Percentiles rank a stretch among this genome's conserved stretches.
Conservation (phyloP, 23 tunicate genomes). For the Botrylloides violaceus region DNA sequence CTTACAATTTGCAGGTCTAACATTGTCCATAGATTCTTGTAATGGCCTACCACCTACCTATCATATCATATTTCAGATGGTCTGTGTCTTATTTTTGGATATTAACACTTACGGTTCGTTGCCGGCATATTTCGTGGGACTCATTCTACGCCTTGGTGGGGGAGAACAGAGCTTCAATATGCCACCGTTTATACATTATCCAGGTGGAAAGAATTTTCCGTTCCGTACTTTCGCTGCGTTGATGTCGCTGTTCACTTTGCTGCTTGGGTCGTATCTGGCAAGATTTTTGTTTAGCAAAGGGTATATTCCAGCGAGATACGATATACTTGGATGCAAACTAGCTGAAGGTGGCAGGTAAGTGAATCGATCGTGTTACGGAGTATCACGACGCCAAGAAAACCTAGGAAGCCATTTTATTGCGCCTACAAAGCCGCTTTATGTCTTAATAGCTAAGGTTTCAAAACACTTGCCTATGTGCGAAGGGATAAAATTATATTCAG, state of each 20-base stretch:
- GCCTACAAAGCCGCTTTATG: too few relatives aligned
- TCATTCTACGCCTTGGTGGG: constrained; percentile 17
- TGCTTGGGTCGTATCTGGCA: background rate
- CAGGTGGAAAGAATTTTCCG: constrained; percentile 14
- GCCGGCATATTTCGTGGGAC: constrained; percentile 18
- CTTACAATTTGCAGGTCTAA: too few relatives aligned
- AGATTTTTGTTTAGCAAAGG: constrained; percentile 1
- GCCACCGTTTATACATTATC: constrained; percentile 15
- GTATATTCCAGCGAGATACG: constrained; percentile 9
- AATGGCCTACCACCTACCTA: too few relatives aligned
- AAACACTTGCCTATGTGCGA: too few relatives aligned
- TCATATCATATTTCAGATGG: constrained; percentile 12
- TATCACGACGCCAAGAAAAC: too few relatives aligned
- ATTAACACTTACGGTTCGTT: constrained; percentile 21
- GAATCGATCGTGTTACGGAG: too few relatives aligned
- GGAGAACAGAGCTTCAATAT: constrained; percentile 10
- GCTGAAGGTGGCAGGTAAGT: constrained; percentile 14
- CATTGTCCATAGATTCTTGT: too few relatives aligned
- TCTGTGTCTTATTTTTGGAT: constrained; percentile 12
- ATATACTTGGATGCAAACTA: constrained; percentile 3
- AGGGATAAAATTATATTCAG: too few relatives aligned
- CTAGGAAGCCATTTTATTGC: too few relatives aligned
- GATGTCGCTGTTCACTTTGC: constrained; percentile 12
- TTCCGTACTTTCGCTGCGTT: constrained; percentile 18
- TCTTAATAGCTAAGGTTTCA: too few relatives aligned